Evolutionary conservation across 2,888 invertebrate species (phyloP).

Genomic region (Endomychus coccineus): DNA sequence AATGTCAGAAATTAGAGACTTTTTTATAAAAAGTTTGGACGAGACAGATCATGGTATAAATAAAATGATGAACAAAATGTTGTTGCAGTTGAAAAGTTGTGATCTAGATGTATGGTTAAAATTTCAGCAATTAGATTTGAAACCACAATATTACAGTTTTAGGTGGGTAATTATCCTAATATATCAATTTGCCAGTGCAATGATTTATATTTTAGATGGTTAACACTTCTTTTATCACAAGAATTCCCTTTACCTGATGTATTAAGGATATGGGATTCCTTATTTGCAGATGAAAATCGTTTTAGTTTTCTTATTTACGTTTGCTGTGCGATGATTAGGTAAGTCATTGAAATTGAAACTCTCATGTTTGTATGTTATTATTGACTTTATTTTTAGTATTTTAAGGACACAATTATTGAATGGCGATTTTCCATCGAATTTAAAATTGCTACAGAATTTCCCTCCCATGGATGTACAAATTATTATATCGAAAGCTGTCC

Average conservation of each 20-base stretch:
- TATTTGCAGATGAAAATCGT: constrained; percentile 83
- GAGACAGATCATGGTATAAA: constrained; percentile 88
- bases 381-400: constrained; percentile 62
- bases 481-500: constrained; percentile 71
- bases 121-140: constrained; percentile 75
- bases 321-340: constrained; percentile 97
- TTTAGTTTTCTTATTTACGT: constrained; percentile 88
- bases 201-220: constrained; percentile 60
- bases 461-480: constrained; percentile 82
- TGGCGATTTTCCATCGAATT: constrained; percentile 89
- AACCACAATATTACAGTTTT: constrained; percentile 95
- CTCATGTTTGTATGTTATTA: constrained; percentile 1
- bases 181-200: background rate
- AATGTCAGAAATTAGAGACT: constrained; percentile 96
- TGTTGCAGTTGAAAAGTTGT: constrained; percentile 64
- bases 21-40: constrained; percentile 93
- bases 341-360: constrained; percentile 50
- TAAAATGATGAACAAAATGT: constrained; percentile 79
- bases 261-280: constrained; percentile 93
- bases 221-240: constrained; percentile 90
- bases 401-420: constrained; percentile 73
- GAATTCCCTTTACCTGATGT: constrained; percentile 97
- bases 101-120: constrained; percentile 72
- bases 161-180: constrained; percentile 47
- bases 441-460: constrained; percentile 89